Evolutionary conservation across 2,888 invertebrate species (phyloP), one percentile per base, ranked within the genome.

Genomic region (Sphaerophoria rueppellii): DNA sequence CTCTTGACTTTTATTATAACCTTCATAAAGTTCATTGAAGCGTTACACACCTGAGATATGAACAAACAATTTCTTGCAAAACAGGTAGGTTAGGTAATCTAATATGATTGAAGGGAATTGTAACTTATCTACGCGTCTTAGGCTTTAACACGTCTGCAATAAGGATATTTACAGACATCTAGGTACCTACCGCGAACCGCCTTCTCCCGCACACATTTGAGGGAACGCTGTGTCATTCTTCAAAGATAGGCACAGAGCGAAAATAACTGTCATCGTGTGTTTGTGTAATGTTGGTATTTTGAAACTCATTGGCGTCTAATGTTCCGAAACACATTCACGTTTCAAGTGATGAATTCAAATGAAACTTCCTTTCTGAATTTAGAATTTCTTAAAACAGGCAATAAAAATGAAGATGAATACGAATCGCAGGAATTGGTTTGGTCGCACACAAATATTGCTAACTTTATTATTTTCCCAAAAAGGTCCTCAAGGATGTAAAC

Each of bases 291-390:
- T 43, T 43, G 9, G 6, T 65, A 69, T 72, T 67, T 72, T 43
- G 6, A 67, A 73, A 55, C 54, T 73, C 69, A 77, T 77, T 77
- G 82, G 61, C 57, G 58, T 70, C 63, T 65, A 78, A 82, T 74
- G 73, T 71, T 55, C 24, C 46, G 74, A 79, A 74, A 60, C 74
- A 60, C 54, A 61, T 67, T 74, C 70, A 74, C 73, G 74, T 74
- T 40, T 46, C 65, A 35, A 40, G 74, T 55, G 58, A 58, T 79
- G 58, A 82, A 69, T 72, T 73, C 14, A 69, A 77, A 73, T 67
- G 34, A 70, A 37, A 6, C 24, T 73, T 63, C 24, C 24, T 77
- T 71, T 55, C n/a, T 12, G 6, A 11, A 12, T 40, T 70, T 48
- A 34, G n/a, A 11, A 16, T 54, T 12, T 14, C 24, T 14, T 46